Evolutionary conservation across 2,797 vertebrate species (phyloP).

Genomic region (Hafferia zeledoni): DNA sequence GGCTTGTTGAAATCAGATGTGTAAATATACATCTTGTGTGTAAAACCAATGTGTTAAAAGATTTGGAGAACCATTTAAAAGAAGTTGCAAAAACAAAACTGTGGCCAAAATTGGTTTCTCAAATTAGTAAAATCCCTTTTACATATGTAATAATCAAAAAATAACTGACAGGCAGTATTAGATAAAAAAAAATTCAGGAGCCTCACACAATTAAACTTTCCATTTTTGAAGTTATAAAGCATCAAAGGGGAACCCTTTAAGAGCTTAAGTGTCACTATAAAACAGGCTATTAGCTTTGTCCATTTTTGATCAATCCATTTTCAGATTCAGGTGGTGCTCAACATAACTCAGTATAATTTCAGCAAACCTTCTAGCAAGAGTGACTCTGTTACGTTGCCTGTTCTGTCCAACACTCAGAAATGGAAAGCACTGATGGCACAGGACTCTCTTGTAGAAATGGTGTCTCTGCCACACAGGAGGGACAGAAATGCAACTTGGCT

Average conservation of each 20-base stretch:
- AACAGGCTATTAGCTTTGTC: background rate
- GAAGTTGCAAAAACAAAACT: background rate
- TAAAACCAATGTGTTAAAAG: background rate
- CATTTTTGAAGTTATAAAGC: background rate
- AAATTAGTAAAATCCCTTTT: background rate
- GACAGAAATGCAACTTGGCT: background rate
- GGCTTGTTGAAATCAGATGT: background rate
- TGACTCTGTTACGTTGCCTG: background rate
- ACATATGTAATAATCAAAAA: background rate
- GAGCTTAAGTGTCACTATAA: background rate
- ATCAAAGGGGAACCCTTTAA: background rate
- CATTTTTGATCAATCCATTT: background rate
- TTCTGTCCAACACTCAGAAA: background rate
- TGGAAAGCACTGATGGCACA: background rate
- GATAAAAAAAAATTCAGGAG: background rate
- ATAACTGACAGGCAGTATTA: background rate
- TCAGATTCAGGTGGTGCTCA: background rate
- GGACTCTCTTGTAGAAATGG: background rate
- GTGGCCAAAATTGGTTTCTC: background rate
- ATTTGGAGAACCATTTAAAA: accelerated
- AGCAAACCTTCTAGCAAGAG: background rate
- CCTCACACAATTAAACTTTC: background rate
- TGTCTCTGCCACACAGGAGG: background rate
- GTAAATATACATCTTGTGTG: background rate
- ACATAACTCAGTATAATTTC: background rate